These are phyloP conservation scores for Zaprionus nigranus DNA, from an alignment of 1,140 invertebrate genomes.

Conservation along the genomic window DNA sequence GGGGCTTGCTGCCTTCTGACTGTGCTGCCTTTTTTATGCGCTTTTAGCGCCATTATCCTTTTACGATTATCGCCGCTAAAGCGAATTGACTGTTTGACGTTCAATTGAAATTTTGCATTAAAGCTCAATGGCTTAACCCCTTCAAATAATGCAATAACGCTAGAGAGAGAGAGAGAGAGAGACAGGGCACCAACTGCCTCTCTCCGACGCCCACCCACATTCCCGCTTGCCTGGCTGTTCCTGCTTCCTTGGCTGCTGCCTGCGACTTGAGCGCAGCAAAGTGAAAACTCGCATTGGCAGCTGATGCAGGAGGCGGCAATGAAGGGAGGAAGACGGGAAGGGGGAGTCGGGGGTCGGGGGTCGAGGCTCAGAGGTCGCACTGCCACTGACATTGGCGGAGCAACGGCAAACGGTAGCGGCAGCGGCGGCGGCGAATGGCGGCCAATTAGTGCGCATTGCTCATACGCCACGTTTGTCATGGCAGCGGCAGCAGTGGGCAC, in stretches of 20 bases:
- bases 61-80: constrained; percentile 82
- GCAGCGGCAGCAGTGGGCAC: constrained; percentile 55
- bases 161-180: background rate
- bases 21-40: constrained; percentile 74
- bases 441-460: constrained; percentile 82
- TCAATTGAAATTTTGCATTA: constrained; percentile 83
- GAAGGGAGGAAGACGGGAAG: background rate
- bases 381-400: constrained; percentile 48
- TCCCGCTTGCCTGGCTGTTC: background rate
- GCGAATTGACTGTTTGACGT: constrained; percentile 83
- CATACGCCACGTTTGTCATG: constrained; percentile 82
- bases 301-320: background rate
- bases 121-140: constrained; percentile 83
- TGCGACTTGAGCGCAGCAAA: constrained; percentile 2
- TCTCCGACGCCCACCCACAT: no score
- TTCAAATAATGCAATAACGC: constrained; percentile 79
- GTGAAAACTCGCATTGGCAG: constrained; percentile 6
- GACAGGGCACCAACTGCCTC: no score
- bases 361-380: constrained; percentile 13
- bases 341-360: background rate
- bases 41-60: constrained; percentile 82
- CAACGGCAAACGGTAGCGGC: constrained; percentile 48
- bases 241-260: background rate
- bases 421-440: constrained; percentile 57
- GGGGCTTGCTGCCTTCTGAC: constrained; percentile 10